phyloP scores from a whole-genome alignment of 2,888 invertebrate species.

The Hemicrepidius hirtus region DNA sequence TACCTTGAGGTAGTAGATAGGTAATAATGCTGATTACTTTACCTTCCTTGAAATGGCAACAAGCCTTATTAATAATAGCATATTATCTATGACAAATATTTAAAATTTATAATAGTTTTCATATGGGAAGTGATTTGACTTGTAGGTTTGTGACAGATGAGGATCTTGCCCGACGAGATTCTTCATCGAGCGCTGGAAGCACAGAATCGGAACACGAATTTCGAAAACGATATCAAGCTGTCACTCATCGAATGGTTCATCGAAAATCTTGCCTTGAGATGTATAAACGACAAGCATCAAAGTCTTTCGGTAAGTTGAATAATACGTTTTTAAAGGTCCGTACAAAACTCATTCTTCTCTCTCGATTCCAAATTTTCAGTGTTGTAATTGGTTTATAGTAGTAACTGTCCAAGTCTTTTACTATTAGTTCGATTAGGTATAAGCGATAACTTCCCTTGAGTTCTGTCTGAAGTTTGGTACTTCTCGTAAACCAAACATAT shows the following conservation, averaged over 20 bases:
- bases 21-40: no score
- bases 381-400: no score
- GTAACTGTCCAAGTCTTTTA: no score
- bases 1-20: no score
- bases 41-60: no score
- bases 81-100: background rate
- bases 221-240: constrained; percentile 88
- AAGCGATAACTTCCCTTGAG: no score
- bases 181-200: constrained; percentile 71
- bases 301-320: constrained; percentile 90
- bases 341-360: no score
- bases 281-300: constrained; percentile 88
- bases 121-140: constrained; percentile 30
- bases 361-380: no score
- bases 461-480: no score
- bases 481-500: no score
- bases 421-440: no score
- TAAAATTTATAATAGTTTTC: background rate
- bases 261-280: constrained; percentile 92
- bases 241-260: constrained; percentile 92
- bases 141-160: constrained; percentile 63
- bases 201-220: constrained; percentile 92
- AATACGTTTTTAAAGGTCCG: background rate
- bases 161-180: constrained; percentile 73
- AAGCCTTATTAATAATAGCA: no score